These are phyloP conservation scores for Macaca nemestrina DNA, from an alignment of 2,113 vertebrate genomes.

Conservation along the genomic window DNA sequence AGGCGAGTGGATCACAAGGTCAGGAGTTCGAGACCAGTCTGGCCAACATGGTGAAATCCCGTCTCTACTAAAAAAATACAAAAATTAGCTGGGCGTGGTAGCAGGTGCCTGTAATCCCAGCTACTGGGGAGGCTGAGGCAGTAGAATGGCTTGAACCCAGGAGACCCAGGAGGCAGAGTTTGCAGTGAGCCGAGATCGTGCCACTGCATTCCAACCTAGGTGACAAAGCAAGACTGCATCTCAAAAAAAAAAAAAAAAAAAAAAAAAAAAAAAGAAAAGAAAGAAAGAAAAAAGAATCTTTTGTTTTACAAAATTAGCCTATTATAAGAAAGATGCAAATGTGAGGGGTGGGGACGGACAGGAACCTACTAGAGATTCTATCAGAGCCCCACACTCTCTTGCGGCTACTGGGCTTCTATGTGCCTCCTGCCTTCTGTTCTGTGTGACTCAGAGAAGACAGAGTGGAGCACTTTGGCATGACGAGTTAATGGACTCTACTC, in stretches of 20 bases:
- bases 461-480: not conserved
- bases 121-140: no score
- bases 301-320: not conserved
- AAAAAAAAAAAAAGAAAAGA: not conserved
- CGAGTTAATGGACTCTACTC: not conserved
- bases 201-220: no score
- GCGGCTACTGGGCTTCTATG: rapidly evolving
- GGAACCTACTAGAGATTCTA: not conserved
- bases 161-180: no score
- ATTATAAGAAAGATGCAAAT: not conserved
- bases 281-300: not conserved
- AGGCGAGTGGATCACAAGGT: no score
- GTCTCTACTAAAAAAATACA: no score
- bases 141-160: no score
- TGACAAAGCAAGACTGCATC: no score
- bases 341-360: not conserved
- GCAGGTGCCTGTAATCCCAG: no score
- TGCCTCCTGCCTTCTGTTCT: not conserved
- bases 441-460: not conserved
- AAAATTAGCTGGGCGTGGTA: no score
- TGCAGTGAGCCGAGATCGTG: no score
- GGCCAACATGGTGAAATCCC: no score
- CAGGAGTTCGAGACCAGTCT: no score
- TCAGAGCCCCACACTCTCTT: rapidly evolving
- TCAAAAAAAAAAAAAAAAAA: not conserved